Conservation (phyloP, 1,140 invertebrate genomes). For the Drosophila nasuta region DNA sequence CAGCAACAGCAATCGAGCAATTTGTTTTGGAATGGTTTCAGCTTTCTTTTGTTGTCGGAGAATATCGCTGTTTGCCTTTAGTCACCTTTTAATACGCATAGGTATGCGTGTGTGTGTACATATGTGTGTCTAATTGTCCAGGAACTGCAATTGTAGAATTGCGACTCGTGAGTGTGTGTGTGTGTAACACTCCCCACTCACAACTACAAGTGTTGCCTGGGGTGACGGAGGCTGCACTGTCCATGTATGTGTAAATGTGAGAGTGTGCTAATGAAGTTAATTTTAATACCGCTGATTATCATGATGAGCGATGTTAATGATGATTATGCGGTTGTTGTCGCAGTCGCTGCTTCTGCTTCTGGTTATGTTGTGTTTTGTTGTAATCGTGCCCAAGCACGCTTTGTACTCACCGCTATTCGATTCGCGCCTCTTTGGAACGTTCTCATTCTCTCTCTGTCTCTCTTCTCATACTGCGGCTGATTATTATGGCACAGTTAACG, state of each 20-base stretch:
- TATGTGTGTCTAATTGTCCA: conserved; percentile 13
- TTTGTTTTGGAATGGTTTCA: conserved; percentile 33
- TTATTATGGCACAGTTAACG: conserved; percentile 77
- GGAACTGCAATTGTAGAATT: conserved; percentile 37
- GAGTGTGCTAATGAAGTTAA: conserved; percentile 61
- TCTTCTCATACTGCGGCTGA: conserved; percentile 8
- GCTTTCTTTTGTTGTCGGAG: conserved; percentile 24
- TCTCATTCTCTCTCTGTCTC: conserved; percentile 31
- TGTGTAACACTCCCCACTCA: conserved; percentile 27
- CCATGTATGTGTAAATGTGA: conserved; percentile 7
- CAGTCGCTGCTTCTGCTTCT: conserved; percentile 35
- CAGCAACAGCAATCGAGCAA: conserved; percentile 15
- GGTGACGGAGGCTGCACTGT: conserved; percentile 18
- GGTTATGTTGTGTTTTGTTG: conserved; percentile 28
- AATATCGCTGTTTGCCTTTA: conserved; percentile 50
- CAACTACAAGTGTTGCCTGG: neutral
- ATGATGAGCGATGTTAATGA: conserved; percentile 46
- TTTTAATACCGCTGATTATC: conserved; percentile 68
- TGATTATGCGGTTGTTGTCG: conserved; percentile 54
- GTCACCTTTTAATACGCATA: conserved; percentile 46
- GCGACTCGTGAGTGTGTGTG: neutral
- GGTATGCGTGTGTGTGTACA: neutral
- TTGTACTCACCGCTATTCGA: conserved; percentile 65
- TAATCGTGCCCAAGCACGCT: conserved; percentile 46
- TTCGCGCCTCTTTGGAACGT: conserved; percentile 23